Conservation (phyloP, 2,113 vertebrate genomes). For the Bolborhynchus lineola region DNA sequence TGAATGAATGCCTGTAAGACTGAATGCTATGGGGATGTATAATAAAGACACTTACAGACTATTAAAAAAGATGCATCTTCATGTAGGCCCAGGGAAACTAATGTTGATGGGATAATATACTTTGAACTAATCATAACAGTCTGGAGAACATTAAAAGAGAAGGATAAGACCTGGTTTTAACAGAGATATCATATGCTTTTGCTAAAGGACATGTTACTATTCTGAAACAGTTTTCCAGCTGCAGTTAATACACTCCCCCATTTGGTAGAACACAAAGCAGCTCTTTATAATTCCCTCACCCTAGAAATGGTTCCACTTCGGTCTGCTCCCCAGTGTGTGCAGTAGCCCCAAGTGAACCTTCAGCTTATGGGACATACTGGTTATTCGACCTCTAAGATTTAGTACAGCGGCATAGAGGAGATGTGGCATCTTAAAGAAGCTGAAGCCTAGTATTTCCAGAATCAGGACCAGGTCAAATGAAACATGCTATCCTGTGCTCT, state of each 20-base stretch:
- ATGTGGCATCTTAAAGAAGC: background rate
- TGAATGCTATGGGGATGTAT: background rate
- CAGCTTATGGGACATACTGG: background rate
- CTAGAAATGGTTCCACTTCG: background rate
- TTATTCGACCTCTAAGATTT: background rate
- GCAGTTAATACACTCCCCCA: background rate
- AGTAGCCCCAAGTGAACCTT: background rate
- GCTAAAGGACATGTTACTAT: background rate
- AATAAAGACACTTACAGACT: background rate
- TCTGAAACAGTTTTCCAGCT: constrained; percentile 7
- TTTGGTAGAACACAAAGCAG: background rate
- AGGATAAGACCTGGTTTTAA: background rate
- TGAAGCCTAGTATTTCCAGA: background rate
- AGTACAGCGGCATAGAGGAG: background rate
- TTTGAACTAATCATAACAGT: background rate
- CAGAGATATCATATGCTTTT: background rate
- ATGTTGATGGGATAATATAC: background rate
- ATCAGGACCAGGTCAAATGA: background rate
- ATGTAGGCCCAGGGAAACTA: background rate
- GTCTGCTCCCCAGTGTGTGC: background rate
- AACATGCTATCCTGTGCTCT: background rate
- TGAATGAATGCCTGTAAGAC: background rate
- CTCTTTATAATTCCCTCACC: background rate
- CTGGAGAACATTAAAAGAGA: background rate
- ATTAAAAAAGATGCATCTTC: background rate